Percentiles rank a stretch among this genome's conserved stretches.
Conservation (phyloP, 2,888 invertebrate genomes). For the Apamea anceps region DNA sequence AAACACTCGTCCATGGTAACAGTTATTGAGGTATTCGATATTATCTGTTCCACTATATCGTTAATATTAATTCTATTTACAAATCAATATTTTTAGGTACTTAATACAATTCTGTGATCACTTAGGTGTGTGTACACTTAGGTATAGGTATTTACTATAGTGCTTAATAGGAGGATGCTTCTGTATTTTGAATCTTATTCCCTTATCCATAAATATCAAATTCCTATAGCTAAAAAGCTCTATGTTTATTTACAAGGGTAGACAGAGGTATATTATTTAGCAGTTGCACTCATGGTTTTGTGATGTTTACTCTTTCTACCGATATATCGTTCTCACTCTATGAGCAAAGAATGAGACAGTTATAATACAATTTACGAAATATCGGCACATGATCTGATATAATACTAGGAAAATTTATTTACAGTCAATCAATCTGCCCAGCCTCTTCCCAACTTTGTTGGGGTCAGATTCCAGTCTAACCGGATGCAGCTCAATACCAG, state of each 20-base stretch:
- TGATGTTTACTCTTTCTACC: slow-evolving; percentile 3
- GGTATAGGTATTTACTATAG: slow-evolving; percentile 40
- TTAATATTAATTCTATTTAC: slow-evolving; percentile 62
- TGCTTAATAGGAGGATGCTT: slow-evolving; percentile 35
- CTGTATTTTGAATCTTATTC: slow-evolving; percentile 34
- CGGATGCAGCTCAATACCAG: background rate
- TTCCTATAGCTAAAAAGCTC: slow-evolving; percentile 43
- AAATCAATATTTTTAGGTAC: slow-evolving; percentile 61
- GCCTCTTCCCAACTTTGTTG: background rate
- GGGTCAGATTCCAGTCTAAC: background rate
- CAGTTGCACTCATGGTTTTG: background rate
- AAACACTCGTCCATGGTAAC: slow-evolving; percentile 65
- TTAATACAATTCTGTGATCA: slow-evolving; percentile 63
- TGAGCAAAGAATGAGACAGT: background rate
- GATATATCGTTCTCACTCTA: slow-evolving; percentile 3
- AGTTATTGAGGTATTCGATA: slow-evolving; percentile 69
- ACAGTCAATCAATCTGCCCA: no score
- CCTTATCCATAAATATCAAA: slow-evolving; percentile 50
- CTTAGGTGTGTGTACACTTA: slow-evolving; percentile 59
- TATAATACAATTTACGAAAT: background rate
- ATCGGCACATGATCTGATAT: background rate
- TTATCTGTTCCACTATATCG: slow-evolving; percentile 66
- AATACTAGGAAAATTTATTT: background rate
- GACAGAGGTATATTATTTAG: slow-evolving; percentile 9
- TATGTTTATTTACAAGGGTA: slow-evolving; percentile 48